Evolutionary conservation across 2,113 vertebrate genomes (phyloP).

Genomic region (Petroica traversi): DNA sequence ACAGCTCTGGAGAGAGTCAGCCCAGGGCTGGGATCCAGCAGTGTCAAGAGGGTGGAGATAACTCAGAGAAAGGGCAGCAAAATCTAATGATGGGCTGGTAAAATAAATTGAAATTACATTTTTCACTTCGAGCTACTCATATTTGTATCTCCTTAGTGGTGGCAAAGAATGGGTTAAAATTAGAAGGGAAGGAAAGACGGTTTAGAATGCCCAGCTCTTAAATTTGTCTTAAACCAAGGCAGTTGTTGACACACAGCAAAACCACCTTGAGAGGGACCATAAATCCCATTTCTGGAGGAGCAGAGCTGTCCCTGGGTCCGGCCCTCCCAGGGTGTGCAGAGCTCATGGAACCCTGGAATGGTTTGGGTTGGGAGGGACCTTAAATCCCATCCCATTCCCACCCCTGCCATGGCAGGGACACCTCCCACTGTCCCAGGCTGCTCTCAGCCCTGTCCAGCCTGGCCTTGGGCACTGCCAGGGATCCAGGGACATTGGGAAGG

Average conservation of each 20-base stretch:
- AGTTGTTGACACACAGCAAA: not conserved
- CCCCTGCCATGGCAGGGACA: not conserved
- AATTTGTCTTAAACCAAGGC: not conserved
- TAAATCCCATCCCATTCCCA: not conserved
- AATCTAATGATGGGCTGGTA: too few species aligned
- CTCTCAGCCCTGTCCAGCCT: not conserved
- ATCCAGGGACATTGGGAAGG: not conserved
- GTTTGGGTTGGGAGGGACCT: not conserved
- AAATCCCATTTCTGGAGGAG: not conserved
- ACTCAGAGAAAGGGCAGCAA: not conserved
- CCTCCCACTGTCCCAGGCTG: not conserved
- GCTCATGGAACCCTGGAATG: not conserved
- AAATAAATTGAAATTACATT: not conserved
- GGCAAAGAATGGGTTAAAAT: not conserved
- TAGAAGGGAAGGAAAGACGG: rapidly evolving
- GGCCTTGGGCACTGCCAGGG: not conserved
- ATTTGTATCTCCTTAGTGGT: not conserved
- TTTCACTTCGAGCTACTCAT: rapidly evolving
- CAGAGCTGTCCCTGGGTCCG: not conserved
- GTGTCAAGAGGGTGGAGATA: not conserved
- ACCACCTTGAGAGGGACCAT: not conserved
- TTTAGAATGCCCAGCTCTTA: not conserved
- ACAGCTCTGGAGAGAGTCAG: not conserved
- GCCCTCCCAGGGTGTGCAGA: not conserved
- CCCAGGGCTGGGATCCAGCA: not conserved